Conservation (phyloP, 2,888 invertebrate genomes). For the Caradrina clavipalpis region DNA sequence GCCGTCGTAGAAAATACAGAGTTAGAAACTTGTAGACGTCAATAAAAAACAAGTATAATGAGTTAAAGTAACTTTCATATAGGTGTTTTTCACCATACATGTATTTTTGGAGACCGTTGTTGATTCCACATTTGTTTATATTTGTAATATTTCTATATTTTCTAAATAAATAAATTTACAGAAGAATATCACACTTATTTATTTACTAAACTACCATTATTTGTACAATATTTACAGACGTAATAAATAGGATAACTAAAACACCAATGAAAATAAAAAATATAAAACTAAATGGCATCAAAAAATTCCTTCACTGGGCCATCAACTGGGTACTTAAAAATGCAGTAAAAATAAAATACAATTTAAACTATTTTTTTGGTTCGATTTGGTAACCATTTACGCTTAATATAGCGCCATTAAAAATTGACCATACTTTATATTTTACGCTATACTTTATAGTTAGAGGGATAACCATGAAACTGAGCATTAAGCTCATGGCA, state of each 20-base stretch:
- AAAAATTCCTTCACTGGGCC: too few species aligned
- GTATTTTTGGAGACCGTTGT: not conserved
- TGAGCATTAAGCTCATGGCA: not conserved
- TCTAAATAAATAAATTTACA: too few species aligned
- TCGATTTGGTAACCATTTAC: not conserved
- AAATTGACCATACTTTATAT: too few species aligned
- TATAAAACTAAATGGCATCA: too few species aligned
- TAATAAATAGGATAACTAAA: too few species aligned
- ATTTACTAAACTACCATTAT: too few species aligned
- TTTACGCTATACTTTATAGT: not conserved
- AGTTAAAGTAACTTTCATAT: not conserved
- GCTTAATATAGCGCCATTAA: too few species aligned
- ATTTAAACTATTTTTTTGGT: not conserved
- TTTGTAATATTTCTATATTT: not conserved
- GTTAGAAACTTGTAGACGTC: conserved; percentile 19
- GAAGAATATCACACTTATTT: too few species aligned
- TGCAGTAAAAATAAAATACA: too few species aligned
- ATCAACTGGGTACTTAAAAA: too few species aligned
- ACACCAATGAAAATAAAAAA: too few species aligned
- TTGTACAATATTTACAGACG: too few species aligned
- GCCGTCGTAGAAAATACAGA: conserved; percentile 48
- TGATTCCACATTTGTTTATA: not conserved
- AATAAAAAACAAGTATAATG: not conserved
- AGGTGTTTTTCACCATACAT: not conserved
- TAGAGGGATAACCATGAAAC: not conserved